Conservation (phyloP, 2,888 invertebrate species). For the Cataglyphis rosenhaueri region DNA sequence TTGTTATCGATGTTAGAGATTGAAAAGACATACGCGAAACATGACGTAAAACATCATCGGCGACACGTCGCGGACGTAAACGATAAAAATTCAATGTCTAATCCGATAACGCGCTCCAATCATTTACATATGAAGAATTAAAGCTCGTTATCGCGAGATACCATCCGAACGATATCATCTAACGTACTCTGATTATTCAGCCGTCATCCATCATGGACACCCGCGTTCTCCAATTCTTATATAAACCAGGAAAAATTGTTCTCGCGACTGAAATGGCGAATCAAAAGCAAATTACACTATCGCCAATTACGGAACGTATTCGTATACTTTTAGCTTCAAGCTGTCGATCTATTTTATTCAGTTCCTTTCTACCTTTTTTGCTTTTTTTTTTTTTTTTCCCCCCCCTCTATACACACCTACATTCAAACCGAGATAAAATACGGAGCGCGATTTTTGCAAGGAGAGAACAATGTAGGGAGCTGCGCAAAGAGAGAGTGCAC, state of each 20-base stretch:
- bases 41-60: background rate
- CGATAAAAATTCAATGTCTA: slow-evolving; percentile 22
- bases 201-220: slow-evolving; percentile 10
- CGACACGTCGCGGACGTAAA: background rate
- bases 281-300: background rate
- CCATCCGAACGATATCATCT: background rate
- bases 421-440: background rate
- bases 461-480: background rate
- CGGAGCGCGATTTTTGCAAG: background rate
- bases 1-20: background rate
- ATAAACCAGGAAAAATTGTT: background rate
- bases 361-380: background rate
- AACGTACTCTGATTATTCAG: slow-evolving; percentile 22
- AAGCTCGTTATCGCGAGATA: background rate
- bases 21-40: background rate
- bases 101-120: slow-evolving; percentile 21
- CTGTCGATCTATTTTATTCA: slow-evolving; percentile 8
- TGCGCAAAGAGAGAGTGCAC: background rate
- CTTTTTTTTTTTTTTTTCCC: no score
- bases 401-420: background rate
- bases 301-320: background rate
- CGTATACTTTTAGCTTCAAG: background rate
- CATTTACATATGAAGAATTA: slow-evolving; percentile 15
- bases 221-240: background rate
- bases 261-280: background rate